Conservation (phyloP, 2,797 vertebrate genomes). For the Corythornis leucogaster region DNA sequence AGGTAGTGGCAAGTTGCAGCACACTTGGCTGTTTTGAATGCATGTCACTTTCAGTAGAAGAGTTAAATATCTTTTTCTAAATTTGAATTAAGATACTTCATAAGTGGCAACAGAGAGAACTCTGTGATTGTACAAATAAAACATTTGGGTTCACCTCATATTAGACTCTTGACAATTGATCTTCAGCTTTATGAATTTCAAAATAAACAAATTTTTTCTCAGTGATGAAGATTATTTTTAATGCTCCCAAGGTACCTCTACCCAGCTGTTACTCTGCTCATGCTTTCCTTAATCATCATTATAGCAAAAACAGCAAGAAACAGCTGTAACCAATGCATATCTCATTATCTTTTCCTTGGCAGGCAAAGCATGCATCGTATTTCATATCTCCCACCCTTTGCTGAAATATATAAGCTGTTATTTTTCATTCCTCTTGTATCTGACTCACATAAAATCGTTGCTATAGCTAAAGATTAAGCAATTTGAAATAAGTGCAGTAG, state of each 20-base stretch:
- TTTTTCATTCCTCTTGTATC: conserved; percentile 43
- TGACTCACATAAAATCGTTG: not conserved
- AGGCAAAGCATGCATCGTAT: not conserved
- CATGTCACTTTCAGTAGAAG: not conserved
- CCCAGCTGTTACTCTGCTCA: conserved; percentile 42
- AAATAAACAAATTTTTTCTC: conserved; percentile 50
- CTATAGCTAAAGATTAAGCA: conserved; percentile 39
- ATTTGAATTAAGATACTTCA: not conserved
- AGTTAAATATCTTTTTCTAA: not conserved
- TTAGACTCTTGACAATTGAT: not conserved
- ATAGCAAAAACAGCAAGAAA: conserved; percentile 44
- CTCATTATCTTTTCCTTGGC: conserved; percentile 66
- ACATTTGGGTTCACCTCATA: not conserved
- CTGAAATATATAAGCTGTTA: conserved; percentile 55
- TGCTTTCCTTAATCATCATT: conserved; percentile 57
- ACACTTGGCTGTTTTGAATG: not conserved
- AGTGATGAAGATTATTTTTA: conserved; percentile 19
- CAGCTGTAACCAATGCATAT: conserved; percentile 63
- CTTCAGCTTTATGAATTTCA: conserved; percentile 21
- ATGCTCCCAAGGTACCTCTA: conserved; percentile 50
- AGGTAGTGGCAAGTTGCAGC: not conserved
- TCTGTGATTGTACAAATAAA: not conserved
- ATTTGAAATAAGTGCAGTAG: not conserved
- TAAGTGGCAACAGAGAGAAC: not conserved
- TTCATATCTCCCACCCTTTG: conserved; percentile 58